These are phyloP conservation scores for Eptatretus atami DNA, from an alignment of 2,797 vertebrate species.

Conservation along the genomic window DNA sequence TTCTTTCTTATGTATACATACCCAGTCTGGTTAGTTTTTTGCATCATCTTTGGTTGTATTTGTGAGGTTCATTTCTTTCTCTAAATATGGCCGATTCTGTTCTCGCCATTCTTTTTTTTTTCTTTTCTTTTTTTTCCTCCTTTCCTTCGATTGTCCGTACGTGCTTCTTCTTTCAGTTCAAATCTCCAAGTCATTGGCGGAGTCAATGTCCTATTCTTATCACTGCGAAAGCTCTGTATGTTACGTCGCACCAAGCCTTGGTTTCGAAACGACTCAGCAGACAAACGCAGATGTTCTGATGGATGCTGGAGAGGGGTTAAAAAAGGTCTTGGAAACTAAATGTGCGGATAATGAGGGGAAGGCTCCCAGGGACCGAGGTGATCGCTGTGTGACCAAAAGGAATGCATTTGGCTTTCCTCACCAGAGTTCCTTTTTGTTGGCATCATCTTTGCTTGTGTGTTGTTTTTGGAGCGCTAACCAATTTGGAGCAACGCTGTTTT, in stretches of 20 bases:
- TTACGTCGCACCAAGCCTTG: constrained; percentile 60
- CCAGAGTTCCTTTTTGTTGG: constrained; percentile 10
- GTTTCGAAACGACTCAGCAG: constrained; percentile 29
- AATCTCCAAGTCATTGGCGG: constrained; percentile 65
- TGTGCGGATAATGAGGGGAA: constrained; percentile 29
- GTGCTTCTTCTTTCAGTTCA: constrained; percentile 25
- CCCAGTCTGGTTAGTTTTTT: constrained; percentile 8
- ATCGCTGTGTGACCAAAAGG: constrained; percentile 9
- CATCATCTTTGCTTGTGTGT: not conserved
- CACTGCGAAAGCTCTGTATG: constrained; percentile 63
- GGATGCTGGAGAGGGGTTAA: constrained; percentile 13
- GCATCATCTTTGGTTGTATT: constrained; percentile 7
- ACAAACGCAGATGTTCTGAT: constrained; percentile 24
- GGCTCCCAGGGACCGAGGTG: constrained; percentile 41
- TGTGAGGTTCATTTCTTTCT: not conserved
- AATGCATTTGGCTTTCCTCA: constrained; percentile 10
- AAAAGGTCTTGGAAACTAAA: constrained; percentile 9
- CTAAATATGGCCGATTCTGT: not conserved
- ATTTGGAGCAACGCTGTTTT: not conserved
- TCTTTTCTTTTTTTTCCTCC: constrained; percentile 10
- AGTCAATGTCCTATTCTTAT: constrained; percentile 91
- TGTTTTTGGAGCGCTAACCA: not conserved
- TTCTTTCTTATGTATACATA: constrained; percentile 7
- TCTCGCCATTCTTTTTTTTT: constrained; percentile 5
- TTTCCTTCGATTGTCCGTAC: constrained; percentile 13